Percentiles rank a stretch among this genome's conserved stretches.
Evolutionary conservation across 2,888 invertebrate genomes (phyloP).

Genomic region (Xestia xanthographa): DNA sequence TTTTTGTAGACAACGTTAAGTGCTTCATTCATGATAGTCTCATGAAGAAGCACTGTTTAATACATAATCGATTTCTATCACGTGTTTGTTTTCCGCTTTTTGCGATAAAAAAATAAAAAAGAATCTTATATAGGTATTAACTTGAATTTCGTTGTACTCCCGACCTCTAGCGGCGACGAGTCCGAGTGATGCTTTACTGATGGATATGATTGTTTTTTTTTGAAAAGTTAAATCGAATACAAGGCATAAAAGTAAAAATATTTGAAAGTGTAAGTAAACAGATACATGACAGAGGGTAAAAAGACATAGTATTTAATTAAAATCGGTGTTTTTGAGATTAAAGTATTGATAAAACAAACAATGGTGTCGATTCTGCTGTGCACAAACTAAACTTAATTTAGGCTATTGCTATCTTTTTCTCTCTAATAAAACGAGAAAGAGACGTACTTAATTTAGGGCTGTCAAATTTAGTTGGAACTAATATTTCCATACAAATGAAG

Average conservation of each 20-base stretch:
- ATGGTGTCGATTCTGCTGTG: no score
- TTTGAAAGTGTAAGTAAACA: conserved; percentile 14
- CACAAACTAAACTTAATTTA: no score
- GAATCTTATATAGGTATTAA: conserved; percentile 56
- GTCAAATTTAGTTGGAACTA: no score
- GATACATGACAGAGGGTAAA: background rate
- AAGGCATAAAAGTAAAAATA: background rate
- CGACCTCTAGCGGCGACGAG: conserved; percentile 39
- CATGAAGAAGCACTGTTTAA: conserved; percentile 37
- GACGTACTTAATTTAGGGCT: no score
- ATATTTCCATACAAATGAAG: no score
- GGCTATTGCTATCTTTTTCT: no score
- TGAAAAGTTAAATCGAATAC: background rate
- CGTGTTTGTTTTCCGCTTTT: conserved; percentile 49
- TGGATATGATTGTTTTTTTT: conserved; percentile 9
- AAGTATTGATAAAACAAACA: conserved; percentile 2
- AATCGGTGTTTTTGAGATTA: background rate
- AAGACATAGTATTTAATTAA: background rate
- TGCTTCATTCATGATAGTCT: conserved; percentile 39
- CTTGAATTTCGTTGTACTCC: conserved; percentile 43
- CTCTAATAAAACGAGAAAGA: no score
- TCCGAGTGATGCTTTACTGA: background rate
- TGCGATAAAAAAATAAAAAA: conserved; percentile 32
- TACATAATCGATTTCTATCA: conserved; percentile 51
- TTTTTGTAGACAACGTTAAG: conserved; percentile 56